Evolutionary conservation across 2,888 invertebrate genomes (phyloP).

Genomic region (Leptarthrus brevirostris): DNA sequence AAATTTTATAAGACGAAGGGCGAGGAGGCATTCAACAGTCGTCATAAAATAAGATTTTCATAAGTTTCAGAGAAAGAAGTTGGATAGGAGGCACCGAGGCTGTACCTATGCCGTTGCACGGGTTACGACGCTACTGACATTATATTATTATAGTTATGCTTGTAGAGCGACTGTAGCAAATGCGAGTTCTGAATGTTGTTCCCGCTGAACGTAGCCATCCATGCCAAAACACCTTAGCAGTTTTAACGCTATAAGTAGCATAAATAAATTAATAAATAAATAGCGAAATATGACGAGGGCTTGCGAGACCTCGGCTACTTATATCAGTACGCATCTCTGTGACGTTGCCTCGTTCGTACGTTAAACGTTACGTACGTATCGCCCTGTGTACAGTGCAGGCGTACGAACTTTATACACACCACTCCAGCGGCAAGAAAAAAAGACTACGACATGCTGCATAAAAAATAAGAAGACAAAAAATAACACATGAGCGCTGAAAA

Average conservation of each 20-base stretch:
- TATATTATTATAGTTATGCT: no score
- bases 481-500: slow-evolving; percentile 36
- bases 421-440: slow-evolving; percentile 24
- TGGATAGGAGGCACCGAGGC: not conserved
- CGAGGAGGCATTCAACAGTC: slow-evolving; percentile 34
- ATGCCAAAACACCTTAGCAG: slow-evolving; percentile 10
- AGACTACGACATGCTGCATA: slow-evolving; percentile 28
- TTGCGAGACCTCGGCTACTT: slow-evolving; percentile 23
- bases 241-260: slow-evolving; percentile 24
- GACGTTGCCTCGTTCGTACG: not conserved
- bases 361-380: not conserved
- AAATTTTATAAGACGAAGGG: slow-evolving; percentile 34
- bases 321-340: slow-evolving; percentile 26
- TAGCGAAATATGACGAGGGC: slow-evolving; percentile 33
- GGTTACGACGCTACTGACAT: no score
- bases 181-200: no score
- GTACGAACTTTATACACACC: not conserved
- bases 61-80: slow-evolving; percentile 5
- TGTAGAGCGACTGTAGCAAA: no score
- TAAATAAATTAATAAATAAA: slow-evolving; percentile 46
- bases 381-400: not conserved
- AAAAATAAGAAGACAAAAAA: slow-evolving; percentile 42
- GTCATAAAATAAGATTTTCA: slow-evolving; percentile 42
- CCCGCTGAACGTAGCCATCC: not conserved
- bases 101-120: not conserved